These are phyloP conservation scores for Drosophila triauraria DNA, from an alignment of 1,140 invertebrate species.

Conservation along the genomic window DNA sequence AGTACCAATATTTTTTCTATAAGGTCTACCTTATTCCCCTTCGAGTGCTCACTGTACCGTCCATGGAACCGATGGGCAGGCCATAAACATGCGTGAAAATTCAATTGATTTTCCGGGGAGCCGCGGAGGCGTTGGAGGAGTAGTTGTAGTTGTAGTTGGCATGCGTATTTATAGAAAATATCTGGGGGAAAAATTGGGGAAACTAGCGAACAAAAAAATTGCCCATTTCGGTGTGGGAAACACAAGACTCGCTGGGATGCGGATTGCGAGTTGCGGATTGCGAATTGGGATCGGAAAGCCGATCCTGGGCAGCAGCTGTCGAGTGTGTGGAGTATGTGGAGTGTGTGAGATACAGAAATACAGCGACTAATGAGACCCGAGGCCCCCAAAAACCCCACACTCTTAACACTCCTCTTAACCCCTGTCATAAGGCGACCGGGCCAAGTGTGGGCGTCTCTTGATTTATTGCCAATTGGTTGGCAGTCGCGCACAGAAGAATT, in stretches of 20 bases:
- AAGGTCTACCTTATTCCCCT: neutral
- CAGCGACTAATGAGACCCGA: conserved; percentile 47
- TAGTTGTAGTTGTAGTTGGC: conserved; percentile 13
- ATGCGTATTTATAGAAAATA: conserved; percentile 66
- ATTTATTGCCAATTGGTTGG: conserved; percentile 78
- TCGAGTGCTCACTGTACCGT: conserved; percentile 18
- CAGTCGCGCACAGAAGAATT: conserved; percentile 33
- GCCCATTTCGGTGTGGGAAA: conserved; percentile 66
- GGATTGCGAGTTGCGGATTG: neutral
- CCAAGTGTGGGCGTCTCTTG: conserved; percentile 74
- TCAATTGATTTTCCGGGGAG: conserved; percentile 73
- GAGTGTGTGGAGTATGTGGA: conserved; percentile 42
- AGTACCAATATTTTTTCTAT: too few species aligned
- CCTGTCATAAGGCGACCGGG: conserved; percentile 43
- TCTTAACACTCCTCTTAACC: conserved; percentile 21
- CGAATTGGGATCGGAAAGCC: conserved; percentile 1
- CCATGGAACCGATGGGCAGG: conserved; percentile 19
- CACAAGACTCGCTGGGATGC: conserved; percentile 30
- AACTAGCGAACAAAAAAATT: conserved; percentile 39
- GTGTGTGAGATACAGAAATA: conserved; percentile 48
- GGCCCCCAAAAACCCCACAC: conserved; percentile 12
- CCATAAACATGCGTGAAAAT: conserved; percentile 80
- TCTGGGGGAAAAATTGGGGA: neutral
- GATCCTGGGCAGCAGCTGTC: conserved; percentile 50
- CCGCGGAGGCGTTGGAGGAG: conserved; percentile 12